phyloP scores from a whole-genome alignment of 2,888 invertebrate species.

The Tipula unca region DNA sequence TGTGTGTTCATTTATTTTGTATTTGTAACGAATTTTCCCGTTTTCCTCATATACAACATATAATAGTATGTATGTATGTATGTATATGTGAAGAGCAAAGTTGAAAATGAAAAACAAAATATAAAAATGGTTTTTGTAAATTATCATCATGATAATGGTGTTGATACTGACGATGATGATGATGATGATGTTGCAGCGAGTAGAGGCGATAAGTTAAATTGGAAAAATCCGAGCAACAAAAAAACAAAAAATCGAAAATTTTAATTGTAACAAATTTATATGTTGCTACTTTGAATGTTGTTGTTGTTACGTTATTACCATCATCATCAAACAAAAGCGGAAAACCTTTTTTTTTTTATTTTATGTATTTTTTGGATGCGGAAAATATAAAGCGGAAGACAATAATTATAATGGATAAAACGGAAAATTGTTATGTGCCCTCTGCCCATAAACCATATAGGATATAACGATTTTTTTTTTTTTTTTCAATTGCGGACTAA shows the following conservation, averaged over 20 bases:
- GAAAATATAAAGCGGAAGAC: background rate
- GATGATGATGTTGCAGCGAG: background rate
- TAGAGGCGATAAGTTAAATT: background rate
- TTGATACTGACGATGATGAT: background rate
- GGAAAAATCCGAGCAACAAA: background rate
- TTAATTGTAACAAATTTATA: background rate
- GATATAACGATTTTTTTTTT: background rate
- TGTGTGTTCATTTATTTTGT: background rate
- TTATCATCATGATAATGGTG: background rate
- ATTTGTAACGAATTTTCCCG: background rate
- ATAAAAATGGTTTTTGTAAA: background rate
- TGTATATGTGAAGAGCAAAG: background rate
- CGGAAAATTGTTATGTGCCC: background rate
- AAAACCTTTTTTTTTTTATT: background rate
- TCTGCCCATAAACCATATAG: background rate
- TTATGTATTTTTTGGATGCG: background rate
- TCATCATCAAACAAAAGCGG: background rate
- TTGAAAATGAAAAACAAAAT: background rate
- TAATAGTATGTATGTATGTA: background rate
- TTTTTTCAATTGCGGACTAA: background rate
- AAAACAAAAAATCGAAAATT: background rate
- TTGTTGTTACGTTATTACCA: background rate
- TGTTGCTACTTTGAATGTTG: conserved; percentile 8
- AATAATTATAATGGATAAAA: background rate
- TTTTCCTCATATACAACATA: background rate